Evolutionary conservation across 2,888 invertebrate genomes (phyloP).

Genomic region (Drosophila limbata): DNA sequence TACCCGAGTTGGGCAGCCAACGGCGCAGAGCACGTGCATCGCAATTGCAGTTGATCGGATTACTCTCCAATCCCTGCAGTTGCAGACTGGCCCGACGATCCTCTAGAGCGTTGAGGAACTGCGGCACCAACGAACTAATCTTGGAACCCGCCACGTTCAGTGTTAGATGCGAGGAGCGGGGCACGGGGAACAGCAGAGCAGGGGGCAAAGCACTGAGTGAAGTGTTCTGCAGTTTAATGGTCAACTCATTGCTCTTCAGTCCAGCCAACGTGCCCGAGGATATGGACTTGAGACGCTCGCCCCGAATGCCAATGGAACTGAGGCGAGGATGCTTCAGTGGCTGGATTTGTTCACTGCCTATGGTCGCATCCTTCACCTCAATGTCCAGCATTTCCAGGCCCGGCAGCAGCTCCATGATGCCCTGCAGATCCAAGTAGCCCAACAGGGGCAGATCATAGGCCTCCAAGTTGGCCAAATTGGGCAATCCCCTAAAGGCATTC

Average conservation of each 20-base stretch:
- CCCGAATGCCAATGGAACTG: slow-evolving; percentile 90
- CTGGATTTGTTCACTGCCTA: slow-evolving; percentile 93
- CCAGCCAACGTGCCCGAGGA: slow-evolving; percentile 94
- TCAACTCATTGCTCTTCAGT: slow-evolving; percentile 90
- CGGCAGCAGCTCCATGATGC: slow-evolving; percentile 91
- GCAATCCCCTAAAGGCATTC: slow-evolving; percentile 90
- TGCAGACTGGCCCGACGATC: slow-evolving; percentile 91
- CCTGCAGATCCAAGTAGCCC: slow-evolving; percentile 94
- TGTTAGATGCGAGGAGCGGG: slow-evolving; percentile 92
- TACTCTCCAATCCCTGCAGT: slow-evolving; percentile 90
- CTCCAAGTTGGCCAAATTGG: slow-evolving; percentile 89
- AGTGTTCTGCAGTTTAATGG: slow-evolving; percentile 92
- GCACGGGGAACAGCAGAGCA: slow-evolving; percentile 93
- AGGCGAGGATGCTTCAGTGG: slow-evolving; percentile 92
- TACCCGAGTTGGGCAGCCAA: slow-evolving; percentile 90
- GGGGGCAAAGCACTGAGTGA: slow-evolving; percentile 92
- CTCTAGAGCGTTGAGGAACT: slow-evolving; percentile 92
- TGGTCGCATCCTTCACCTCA: slow-evolving; percentile 93
- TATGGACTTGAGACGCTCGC: slow-evolving; percentile 90
- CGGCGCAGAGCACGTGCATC: slow-evolving; percentile 91
- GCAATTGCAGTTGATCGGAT: slow-evolving; percentile 95
- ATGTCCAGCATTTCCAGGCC: slow-evolving; percentile 92
- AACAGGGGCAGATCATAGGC: slow-evolving; percentile 92
- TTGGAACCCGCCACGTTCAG: slow-evolving; percentile 93
- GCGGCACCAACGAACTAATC: slow-evolving; percentile 91